These are phyloP conservation scores for Rhynchotus rufescens DNA, from an alignment of 2,797 vertebrate genomes.

Conservation along the genomic window DNA sequence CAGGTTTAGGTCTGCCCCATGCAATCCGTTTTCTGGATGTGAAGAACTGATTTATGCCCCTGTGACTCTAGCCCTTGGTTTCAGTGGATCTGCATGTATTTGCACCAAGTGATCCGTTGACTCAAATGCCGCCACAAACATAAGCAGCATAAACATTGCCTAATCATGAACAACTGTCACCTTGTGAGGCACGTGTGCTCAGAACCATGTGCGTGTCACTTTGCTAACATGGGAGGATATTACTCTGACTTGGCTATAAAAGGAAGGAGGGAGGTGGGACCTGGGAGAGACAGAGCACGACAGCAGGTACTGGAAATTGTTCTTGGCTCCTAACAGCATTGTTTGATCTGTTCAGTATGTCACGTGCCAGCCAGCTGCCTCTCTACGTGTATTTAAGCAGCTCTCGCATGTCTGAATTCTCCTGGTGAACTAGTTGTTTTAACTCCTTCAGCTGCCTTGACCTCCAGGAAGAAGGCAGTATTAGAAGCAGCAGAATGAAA, in stretches of 20 bases:
- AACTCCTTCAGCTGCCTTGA: conserved; percentile 36
- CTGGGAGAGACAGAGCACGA: background rate
- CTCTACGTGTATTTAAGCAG: conserved; percentile 52
- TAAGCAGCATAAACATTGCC: conserved; percentile 9
- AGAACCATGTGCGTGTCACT: conserved; percentile 28
- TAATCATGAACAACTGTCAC: conserved; percentile 22
- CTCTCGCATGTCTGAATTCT: conserved; percentile 51
- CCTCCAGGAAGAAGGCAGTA: background rate
- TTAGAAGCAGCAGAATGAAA: background rate
- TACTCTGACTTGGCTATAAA: conserved; percentile 33
- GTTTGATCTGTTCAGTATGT: conserved; percentile 59
- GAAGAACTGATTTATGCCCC: background rate
- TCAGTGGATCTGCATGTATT: background rate
- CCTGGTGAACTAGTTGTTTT: conserved; percentile 35
- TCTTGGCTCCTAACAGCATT: conserved; percentile 56
- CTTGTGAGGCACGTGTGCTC: conserved; percentile 36
- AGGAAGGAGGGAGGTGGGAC: background rate
- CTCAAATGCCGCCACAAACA: background rate
- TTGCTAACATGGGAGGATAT: background rate
- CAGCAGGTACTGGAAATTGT: conserved; percentile 55
- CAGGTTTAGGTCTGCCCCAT: background rate
- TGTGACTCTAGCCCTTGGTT: background rate
- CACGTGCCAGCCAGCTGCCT: conserved; percentile 57
- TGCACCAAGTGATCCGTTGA: background rate
- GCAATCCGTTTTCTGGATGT: background rate